phyloP scores from a whole-genome alignment of 1,140 invertebrate genomes.

The Manduca sexta region DNA sequence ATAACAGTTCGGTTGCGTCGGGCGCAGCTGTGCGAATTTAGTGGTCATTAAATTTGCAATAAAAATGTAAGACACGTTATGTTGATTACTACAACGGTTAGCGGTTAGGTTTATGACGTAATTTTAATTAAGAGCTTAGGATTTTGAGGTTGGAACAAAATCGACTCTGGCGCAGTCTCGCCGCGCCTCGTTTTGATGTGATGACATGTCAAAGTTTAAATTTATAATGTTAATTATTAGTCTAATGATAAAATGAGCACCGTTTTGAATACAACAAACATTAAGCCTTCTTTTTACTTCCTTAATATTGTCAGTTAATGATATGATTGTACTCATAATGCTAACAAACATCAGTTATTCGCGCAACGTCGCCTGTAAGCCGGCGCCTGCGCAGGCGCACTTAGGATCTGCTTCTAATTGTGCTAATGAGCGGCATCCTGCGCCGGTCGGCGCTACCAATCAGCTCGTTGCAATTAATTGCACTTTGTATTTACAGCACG shows the following conservation, averaged over 20 bases:
- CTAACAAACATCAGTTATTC: too few relatives aligned
- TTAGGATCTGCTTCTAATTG: constrained; percentile 51
- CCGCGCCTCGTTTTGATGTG: too few relatives aligned
- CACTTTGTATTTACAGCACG: too few relatives aligned
- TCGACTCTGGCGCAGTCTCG: too few relatives aligned
- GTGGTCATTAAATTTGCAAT: neutral
- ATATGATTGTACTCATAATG: too few relatives aligned
- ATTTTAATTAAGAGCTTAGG: neutral
- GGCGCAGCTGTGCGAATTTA: neutral
- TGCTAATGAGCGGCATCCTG: constrained; percentile 51
- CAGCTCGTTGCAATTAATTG: neutral
- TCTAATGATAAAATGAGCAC: too few relatives aligned
- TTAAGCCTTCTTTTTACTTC: too few relatives aligned
- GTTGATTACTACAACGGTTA: neutral
- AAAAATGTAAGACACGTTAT: too few relatives aligned
- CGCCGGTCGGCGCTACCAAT: constrained; percentile 19
- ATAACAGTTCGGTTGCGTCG: neutral
- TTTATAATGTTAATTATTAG: neutral
- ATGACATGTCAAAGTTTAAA: too few relatives aligned
- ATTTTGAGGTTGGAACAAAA: neutral
- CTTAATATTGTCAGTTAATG: too few relatives aligned
- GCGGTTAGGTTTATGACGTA: neutral
- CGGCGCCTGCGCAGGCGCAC: constrained; percentile 3
- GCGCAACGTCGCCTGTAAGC: too few relatives aligned
- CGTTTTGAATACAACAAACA: too few relatives aligned